phyloP scores from a whole-genome alignment of 1,140 invertebrate genomes.

The Papilio helenus region DNA sequence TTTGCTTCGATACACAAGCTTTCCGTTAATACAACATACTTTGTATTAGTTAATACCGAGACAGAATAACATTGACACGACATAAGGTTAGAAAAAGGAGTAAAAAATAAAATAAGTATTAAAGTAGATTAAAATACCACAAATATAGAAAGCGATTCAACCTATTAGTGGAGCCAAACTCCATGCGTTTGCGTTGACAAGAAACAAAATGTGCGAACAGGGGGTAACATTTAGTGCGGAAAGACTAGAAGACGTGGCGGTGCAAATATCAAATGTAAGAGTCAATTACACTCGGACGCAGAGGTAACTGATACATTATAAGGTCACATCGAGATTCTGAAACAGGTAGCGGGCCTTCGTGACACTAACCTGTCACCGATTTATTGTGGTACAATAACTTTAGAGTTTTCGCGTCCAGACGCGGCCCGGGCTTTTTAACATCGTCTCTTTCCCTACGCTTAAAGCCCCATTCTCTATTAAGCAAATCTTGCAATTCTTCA shows the following conservation, averaged over 20 bases:
- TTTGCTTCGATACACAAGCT: constrained; percentile 9
- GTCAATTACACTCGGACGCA: constrained; percentile 53
- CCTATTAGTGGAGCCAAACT: constrained; percentile 49
- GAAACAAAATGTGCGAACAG: constrained; percentile 66
- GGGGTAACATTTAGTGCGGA: constrained; percentile 75
- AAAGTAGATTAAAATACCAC: constrained; percentile 43
- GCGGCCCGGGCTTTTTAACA: constrained; percentile 97
- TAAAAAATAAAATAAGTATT: constrained; percentile 36
- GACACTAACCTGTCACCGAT: constrained; percentile 81
- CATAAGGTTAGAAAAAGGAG: neutral
- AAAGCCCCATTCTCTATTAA: constrained; percentile 87
- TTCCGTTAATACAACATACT: neutral
- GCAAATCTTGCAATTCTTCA: constrained; percentile 81
- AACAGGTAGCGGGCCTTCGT: constrained; percentile 63
- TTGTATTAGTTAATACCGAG: neutral
- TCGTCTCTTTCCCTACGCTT: constrained; percentile 93
- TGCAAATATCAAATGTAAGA: constrained; percentile 60
- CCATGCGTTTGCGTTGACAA: constrained; percentile 63
- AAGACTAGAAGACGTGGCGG: constrained; percentile 67
- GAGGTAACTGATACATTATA: constrained; percentile 53
- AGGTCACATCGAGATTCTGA: constrained; percentile 72
- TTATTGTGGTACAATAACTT: constrained; percentile 78
- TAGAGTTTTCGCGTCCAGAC: constrained; percentile 83
- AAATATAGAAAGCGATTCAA: constrained; percentile 38
- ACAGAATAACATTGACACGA: neutral